Evolutionary conservation across 2,888 invertebrate species (phyloP).

Genomic region (Germaria angustata): DNA sequence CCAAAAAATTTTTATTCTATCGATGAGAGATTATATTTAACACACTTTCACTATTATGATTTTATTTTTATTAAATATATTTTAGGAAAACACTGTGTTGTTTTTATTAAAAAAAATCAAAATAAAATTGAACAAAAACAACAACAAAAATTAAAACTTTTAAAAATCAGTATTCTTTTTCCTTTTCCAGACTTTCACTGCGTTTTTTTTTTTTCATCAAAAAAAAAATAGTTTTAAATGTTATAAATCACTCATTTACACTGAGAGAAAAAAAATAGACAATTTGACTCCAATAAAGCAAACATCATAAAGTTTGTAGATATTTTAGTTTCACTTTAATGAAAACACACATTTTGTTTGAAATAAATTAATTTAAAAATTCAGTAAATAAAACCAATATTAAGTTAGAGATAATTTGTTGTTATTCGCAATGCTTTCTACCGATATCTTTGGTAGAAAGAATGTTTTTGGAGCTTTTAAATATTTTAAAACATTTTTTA

Average conservation of each 20-base stretch:
- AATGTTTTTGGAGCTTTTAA: not conserved
- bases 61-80: no score
- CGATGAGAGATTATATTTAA: not conserved
- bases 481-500: not conserved
- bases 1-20: not conserved
- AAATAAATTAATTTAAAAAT: not conserved
- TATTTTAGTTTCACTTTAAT: constrained; percentile 60
- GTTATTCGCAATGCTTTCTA: no score
- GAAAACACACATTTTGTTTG: constrained; percentile 44
- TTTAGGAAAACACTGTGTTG: not conserved
- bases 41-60: constrained; percentile 17
- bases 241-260: not conserved
- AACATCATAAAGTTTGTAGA: constrained; percentile 37
- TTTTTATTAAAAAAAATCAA: not conserved
- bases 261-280: constrained; percentile 4
- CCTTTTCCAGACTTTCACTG: not conserved
- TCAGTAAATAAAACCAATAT: no score
- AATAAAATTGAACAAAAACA: not conserved
- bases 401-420: no score
- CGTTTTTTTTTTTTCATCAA: not conserved
- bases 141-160: not conserved
- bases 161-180: not conserved
- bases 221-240: not conserved
- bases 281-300: not conserved
- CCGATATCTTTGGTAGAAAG: not conserved